Conservation (phyloP, 2,113 vertebrate species). For the Halcyon senegalensis region DNA sequence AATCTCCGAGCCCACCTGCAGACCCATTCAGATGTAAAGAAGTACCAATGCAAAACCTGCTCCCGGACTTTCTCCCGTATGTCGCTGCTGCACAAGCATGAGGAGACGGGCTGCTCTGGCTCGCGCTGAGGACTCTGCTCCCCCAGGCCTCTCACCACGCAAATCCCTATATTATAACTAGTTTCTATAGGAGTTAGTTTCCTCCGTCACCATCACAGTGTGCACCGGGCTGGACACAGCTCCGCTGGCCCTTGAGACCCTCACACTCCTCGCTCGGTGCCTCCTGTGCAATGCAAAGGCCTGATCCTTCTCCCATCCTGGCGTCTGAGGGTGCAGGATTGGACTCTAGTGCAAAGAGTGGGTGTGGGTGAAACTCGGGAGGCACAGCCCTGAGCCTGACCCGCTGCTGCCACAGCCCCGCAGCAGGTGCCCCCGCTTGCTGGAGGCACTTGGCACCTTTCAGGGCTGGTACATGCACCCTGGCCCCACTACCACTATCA, state of each 20-base stretch:
- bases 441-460: neutral
- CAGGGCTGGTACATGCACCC: neutral
- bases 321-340: neutral
- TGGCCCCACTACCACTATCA: neutral
- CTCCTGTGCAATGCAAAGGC: neutral
- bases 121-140: constrained; percentile 71
- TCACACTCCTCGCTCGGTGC: neutral
- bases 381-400: neutral
- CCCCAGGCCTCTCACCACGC: neutral
- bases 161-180: neutral
- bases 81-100: constrained; percentile 96
- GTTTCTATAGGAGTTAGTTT: constrained; percentile 64
- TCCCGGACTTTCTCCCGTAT: constrained; percentile 97
- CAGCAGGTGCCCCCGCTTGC: neutral
- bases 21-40: constrained; percentile 98
- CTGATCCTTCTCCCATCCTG: neutral
- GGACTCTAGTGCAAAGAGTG: neutral
- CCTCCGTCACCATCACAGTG: neutral
- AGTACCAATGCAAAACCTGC: constrained; percentile 93
- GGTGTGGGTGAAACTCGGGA: neutral
- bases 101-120: constrained; percentile 85
- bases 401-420: neutral
- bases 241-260: neutral
- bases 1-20: constrained; percentile 97
- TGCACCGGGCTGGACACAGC: neutral